Evolutionary conservation across 2,113 vertebrate genomes (phyloP).

Genomic region (Beaufortia kweichowensis): DNA sequence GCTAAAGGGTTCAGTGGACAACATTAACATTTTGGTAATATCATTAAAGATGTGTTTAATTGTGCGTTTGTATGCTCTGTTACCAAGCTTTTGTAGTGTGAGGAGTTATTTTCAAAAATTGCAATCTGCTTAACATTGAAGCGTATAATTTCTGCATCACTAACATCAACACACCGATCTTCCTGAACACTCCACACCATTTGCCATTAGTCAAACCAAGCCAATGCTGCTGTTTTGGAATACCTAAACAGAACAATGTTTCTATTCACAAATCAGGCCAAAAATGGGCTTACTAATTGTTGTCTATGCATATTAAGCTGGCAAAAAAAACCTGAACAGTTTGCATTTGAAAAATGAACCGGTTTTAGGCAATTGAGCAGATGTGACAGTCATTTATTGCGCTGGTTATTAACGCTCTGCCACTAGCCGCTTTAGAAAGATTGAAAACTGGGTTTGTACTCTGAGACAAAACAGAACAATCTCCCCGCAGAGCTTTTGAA

Average conservation of each 20-base stretch:
- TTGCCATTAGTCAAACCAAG: too few species aligned
- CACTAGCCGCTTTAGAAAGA: constrained; percentile 8
- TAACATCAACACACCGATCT: too few species aligned
- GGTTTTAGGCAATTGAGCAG: constrained; percentile 27
- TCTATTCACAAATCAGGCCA: too few species aligned
- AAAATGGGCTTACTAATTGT: too few species aligned
- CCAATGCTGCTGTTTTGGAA: too few species aligned
- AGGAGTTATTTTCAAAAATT: constrained; percentile 1
- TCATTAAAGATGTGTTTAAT: constrained; percentile 46
- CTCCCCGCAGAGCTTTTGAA: constrained; percentile 22
- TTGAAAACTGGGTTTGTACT: constrained; percentile 24
- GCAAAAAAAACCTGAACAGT: not conserved
- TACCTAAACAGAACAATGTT: too few species aligned
- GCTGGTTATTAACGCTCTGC: constrained; percentile 30
- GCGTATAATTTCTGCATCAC: too few species aligned
- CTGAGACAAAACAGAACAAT: constrained; percentile 12
- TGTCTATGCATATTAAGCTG: too few species aligned
- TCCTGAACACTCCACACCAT: too few species aligned
- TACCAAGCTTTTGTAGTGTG: not conserved
- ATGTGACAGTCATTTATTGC: constrained; percentile 34
- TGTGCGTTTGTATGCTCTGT: constrained; percentile 22
- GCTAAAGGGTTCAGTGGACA: constrained; percentile 19
- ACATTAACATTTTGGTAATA: constrained; percentile 37
- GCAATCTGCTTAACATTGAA: not conserved
- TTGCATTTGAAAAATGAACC: constrained; percentile 5